These are phyloP conservation scores for Morus bassanus DNA, from an alignment of 2,797 vertebrate genomes.

Conservation along the genomic window DNA sequence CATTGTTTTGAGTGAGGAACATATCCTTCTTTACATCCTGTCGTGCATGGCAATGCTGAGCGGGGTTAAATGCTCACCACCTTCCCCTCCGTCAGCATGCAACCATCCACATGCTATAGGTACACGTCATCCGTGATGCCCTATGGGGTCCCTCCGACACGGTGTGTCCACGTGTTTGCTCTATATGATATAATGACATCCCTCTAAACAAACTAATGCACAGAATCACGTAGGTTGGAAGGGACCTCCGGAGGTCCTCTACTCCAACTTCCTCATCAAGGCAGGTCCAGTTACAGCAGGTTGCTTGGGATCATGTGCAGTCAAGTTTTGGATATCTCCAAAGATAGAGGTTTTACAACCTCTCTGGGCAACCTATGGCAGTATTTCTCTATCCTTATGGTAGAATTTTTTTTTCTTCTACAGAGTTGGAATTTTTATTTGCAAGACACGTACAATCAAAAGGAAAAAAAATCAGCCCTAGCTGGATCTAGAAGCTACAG, in stretches of 20 bases:
- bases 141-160: not conserved
- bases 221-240: not conserved
- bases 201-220: not conserved
- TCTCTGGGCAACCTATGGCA: not conserved
- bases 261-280: not conserved
- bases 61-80: not conserved
- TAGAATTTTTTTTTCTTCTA: not conserved
- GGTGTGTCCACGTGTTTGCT: not conserved
- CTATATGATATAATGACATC: not conserved
- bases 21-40: not conserved
- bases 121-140: accelerated
- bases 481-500: not conserved
- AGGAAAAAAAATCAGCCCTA: not conserved
- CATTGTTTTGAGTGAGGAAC: not conserved
- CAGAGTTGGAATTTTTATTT: not conserved
- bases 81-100: not conserved
- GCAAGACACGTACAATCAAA: not conserved
- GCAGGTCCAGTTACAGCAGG: not conserved
- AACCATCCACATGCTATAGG: not conserved
- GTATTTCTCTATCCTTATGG: not conserved
- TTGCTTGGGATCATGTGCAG: not conserved
- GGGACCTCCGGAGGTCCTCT: not conserved
- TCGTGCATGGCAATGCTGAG: not conserved
- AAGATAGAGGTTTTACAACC: not conserved
- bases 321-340: not conserved